Percentiles rank a stretch among this genome's conserved stretches.
phyloP scores from a whole-genome alignment of 2,113 vertebrate species.

The Neotragus pygmaeus region DNA sequence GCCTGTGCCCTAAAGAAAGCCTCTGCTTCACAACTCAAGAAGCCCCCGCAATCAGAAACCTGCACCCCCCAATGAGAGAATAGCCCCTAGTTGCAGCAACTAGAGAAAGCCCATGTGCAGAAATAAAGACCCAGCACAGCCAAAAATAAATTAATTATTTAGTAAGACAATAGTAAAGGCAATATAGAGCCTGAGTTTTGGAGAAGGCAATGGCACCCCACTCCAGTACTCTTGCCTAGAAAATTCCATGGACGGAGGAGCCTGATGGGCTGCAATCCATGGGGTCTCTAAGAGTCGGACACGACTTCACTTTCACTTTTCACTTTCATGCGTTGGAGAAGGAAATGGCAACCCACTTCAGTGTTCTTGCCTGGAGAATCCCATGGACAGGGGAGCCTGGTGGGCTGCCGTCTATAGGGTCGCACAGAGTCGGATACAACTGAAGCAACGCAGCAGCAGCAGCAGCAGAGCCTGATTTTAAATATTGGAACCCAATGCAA shows the following conservation, averaged over 20 bases:
- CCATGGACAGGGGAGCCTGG: no score
- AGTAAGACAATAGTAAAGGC: neutral
- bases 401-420: no score
- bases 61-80: rapidly evolving
- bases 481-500: neutral
- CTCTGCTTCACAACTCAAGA: neutral
- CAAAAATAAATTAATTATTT: neutral
- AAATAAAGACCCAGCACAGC: rapidly evolving
- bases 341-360: no score
- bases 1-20: neutral
- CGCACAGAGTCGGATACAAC: rapidly evolving
- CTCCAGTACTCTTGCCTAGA: no score
- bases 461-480: neutral
- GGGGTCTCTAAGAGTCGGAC: no score
- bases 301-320: no score
- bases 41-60: neutral
- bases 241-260: no score
- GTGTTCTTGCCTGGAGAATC: no score
- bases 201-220: no score
- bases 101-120: neutral
- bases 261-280: no score
- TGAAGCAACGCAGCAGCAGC: no score
- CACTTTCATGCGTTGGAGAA: no score
- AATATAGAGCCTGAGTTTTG: neutral
- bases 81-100: neutral